A percentile compares a stretch with the other conserved stretches of the same genome.
Evolutionary conservation across 1,140 invertebrate species (phyloP).

Genomic region (Brachionus asplanchnoidis): DNA sequence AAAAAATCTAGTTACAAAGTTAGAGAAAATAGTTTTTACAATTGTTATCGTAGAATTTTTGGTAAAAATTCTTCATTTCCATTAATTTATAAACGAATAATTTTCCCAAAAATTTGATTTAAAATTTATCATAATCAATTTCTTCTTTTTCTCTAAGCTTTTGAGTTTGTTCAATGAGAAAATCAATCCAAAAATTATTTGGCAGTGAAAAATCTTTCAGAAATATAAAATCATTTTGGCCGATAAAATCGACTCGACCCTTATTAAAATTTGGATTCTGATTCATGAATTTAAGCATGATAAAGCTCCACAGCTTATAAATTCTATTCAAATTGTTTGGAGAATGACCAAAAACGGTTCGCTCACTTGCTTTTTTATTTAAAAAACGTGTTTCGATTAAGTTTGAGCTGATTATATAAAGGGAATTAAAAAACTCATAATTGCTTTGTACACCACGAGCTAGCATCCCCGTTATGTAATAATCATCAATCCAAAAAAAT

Average conservation of each 20-base stretch:
- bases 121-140: background rate
- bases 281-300: background rate
- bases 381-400: background rate
- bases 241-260: background rate
- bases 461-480: constrained; percentile 59
- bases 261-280: background rate
- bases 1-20: too few species aligned
- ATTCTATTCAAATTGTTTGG: constrained; percentile 16
- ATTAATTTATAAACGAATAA: too few species aligned
- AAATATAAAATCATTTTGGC: background rate
- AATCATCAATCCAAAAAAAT: constrained; percentile 61
- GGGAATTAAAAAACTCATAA: constrained; percentile 9
- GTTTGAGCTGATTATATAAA: constrained; percentile 21
- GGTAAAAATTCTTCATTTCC: too few species aligned
- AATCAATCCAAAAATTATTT: background rate
- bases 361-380: background rate
- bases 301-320: constrained; percentile 20
- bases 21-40: too few species aligned
- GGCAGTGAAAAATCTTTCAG: background rate
- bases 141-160: background rate
- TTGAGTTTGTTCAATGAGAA: background rate
- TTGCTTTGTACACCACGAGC: constrained; percentile 47
- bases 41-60: too few species aligned
- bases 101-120: background rate
- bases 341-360: constrained; percentile 30